Evolutionary conservation across 2,797 vertebrate genomes (phyloP), one percentile per base, ranked within the genome.

Genomic region (Poecilia gillii): DNA sequence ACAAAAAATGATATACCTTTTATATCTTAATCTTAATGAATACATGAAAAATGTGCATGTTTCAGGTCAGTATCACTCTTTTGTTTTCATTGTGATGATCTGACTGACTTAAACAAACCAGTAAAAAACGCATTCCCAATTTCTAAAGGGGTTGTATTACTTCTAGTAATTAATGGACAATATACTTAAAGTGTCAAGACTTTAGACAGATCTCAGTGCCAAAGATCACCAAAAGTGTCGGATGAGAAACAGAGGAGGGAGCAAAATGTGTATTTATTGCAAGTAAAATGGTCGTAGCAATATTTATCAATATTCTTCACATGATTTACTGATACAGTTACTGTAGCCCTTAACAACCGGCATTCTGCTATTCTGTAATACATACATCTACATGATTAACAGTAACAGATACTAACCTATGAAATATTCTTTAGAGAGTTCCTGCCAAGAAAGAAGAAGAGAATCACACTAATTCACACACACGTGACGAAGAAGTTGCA

Each of bases 371-470:
- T 59, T 31, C 12, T 59, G 28, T 59, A 2, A 16, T 59, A 31
- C 57, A 28, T 57, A 57, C 9, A 59, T 59, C 14, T 31, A 14
- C n/a, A 5, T 59, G 57, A 31, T 59, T 59, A 59, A 59, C 16
- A 33, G 18, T 6, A 20, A n/a, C 25, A 55, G 7, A 16, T 13
- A 39, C 23, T 47, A 0, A 64, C 20, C 12, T 74, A 9, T 74
- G 47, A 72, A 33, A 31, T 41, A 4, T 68, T 68, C 31, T 80
- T 66, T 71, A 92, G 89, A 46, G 41, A 55, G 8, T 23, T 43
- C 16, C 62, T 0, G 2, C 1, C 0, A 51, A 81, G 14, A 70
- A 84, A 1, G 85, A 79, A 3, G 74, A 83, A 36, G 59, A n/a
- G n/a, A 83, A 18, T 57, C 75, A 39, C 36, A 43, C 4, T 0